Evolutionary conservation across 2,113 vertebrate genomes (phyloP).

Genomic region (Antechinus flavipes): DNA sequence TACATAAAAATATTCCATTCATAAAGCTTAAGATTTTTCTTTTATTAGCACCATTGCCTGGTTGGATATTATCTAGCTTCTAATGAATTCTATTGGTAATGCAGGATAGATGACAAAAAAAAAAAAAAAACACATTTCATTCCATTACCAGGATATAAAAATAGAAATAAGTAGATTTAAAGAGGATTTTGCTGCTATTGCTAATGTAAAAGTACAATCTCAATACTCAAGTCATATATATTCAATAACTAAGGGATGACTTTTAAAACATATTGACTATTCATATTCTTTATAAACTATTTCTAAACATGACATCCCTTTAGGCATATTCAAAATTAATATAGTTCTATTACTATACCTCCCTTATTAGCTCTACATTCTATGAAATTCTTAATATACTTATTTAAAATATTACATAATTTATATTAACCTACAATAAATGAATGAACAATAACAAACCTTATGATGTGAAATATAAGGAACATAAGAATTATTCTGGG

Average conservation of each 20-base stretch:
- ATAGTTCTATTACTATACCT: not conserved
- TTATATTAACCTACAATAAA: not conserved
- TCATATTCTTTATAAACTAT: conserved; percentile 42
- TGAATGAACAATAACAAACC: not conserved
- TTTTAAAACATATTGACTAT: conserved; percentile 61
- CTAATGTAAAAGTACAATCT: conserved; percentile 80
- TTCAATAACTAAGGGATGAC: conserved; percentile 72
- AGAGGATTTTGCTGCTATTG: conserved; percentile 83
- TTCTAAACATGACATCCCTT: conserved; percentile 50
- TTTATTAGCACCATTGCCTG: conserved; percentile 74
- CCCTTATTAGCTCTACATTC: not conserved
- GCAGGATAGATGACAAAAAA: conserved; percentile 1
- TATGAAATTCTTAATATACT: not conserved
- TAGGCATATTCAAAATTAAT: conserved; percentile 49
- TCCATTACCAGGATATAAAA: conserved; percentile 84
- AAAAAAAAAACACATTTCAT: conserved; percentile 74
- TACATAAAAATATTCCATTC: not conserved
- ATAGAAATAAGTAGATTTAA: conserved; percentile 87
- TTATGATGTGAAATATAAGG: not conserved
- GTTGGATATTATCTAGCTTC: conserved; percentile 38
- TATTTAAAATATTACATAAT: not conserved
- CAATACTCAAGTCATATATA: conserved; percentile 68
- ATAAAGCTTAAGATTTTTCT: not conserved
- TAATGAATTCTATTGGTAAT: conserved; percentile 68
- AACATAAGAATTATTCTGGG: not conserved